Evolutionary conservation across 2,888 invertebrate genomes (phyloP).

Genomic region (Zygogramma bicolorata): DNA sequence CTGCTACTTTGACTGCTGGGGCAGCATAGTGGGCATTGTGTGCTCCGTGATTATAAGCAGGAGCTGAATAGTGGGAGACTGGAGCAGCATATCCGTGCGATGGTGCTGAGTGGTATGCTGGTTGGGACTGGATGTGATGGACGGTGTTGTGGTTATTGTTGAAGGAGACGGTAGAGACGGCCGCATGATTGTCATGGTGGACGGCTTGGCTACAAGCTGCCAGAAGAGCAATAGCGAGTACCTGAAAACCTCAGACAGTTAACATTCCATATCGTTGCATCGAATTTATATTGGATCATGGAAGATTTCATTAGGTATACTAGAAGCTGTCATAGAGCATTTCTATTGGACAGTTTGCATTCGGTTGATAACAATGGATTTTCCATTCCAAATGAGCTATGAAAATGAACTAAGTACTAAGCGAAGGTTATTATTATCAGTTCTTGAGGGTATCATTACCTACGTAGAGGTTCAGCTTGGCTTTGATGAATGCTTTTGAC

Average conservation of each 20-base stretch:
- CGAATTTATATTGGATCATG: background rate
- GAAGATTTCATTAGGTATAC: too few species aligned
- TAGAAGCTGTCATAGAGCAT: too few species aligned
- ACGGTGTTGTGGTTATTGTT: slow-evolving; percentile 51
- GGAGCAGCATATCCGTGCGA: slow-evolving; percentile 33
- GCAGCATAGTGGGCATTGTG: slow-evolving; percentile 12
- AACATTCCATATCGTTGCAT: background rate
- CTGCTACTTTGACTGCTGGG: slow-evolving; percentile 25
- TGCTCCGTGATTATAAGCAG: background rate
- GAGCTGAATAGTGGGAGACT: slow-evolving; percentile 5
- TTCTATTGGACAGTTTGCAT: too few species aligned
- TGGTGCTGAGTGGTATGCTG: slow-evolving; percentile 24
- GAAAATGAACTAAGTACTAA: too few species aligned
- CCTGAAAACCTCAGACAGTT: slow-evolving; percentile 44
- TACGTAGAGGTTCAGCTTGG: too few species aligned
- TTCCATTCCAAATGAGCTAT: too few species aligned
- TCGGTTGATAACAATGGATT: too few species aligned
- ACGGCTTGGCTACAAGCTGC: slow-evolving; percentile 65
- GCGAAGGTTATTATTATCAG: too few species aligned
- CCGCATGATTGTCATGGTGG: slow-evolving; percentile 44
- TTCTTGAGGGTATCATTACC: too few species aligned
- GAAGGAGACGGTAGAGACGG: slow-evolving; percentile 49
- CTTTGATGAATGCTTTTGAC: too few species aligned
- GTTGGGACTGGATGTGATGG: slow-evolving; percentile 44
- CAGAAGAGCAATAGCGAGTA: slow-evolving; percentile 59